phyloP scores from a whole-genome alignment of 2,888 invertebrate genomes.

The Ferrisia virgata region DNA sequence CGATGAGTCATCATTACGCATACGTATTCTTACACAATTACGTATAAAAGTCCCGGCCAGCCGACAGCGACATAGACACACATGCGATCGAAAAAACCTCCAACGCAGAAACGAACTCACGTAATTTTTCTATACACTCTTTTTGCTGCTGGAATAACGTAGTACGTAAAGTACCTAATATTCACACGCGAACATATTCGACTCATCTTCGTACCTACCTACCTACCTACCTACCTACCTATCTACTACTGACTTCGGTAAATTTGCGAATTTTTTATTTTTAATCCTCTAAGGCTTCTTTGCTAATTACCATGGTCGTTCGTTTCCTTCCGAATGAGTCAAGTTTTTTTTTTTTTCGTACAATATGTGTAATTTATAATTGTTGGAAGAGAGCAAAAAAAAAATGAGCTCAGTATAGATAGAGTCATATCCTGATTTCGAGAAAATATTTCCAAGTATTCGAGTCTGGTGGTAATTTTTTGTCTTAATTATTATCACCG shows the following conservation, averaged over 20 bases:
- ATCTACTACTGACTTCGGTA: no score
- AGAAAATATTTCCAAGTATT: neutral
- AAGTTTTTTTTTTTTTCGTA: neutral
- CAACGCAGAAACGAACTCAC: neutral
- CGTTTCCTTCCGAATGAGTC: neutral
- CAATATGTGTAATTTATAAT: no score
- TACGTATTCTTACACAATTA: neutral
- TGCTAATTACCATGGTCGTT: neutral
- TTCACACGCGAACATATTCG: no score
- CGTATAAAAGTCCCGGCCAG: neutral
- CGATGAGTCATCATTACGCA: constrained; percentile 5
- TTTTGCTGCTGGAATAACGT: no score
- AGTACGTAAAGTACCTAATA: no score
- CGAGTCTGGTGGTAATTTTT: neutral
- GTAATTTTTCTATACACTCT: neutral
- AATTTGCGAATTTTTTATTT: neutral
- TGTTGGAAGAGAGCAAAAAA: neutral
- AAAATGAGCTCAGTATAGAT: neutral
- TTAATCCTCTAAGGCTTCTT: neutral
- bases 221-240: no score
- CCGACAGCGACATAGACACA: neutral
- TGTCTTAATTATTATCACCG: neutral
- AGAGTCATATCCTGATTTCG: neutral
- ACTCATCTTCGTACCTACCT: no score
- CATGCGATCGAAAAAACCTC: neutral